A percentile compares a stretch with the other conserved stretches of the same genome.
phyloP scores from a whole-genome alignment of 2,888 invertebrate species.

The Melanophora roralis region DNA sequence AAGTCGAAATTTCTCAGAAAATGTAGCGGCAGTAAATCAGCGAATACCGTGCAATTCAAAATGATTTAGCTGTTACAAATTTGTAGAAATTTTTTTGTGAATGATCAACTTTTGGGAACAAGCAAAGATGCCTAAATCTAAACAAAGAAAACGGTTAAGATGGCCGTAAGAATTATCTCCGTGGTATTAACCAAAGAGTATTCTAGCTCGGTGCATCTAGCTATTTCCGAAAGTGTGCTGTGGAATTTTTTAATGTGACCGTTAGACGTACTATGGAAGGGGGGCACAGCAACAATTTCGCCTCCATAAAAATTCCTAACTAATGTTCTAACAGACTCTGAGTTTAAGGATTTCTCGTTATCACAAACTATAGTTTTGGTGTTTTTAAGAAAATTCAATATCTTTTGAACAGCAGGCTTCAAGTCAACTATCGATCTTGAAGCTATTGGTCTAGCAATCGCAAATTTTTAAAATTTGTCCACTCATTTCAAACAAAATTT shows the following conservation, averaged over 20 bases:
- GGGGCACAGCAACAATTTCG: slow-evolving; percentile 41
- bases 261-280: slow-evolving; percentile 50
- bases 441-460: slow-evolving; percentile 10
- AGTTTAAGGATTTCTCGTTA: slow-evolving; percentile 44
- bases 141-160: too few species aligned
- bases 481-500: slow-evolving; percentile 35
- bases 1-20: too few species aligned
- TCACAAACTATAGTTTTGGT: slow-evolving; percentile 45
- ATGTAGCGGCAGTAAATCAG: too few species aligned
- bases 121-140: too few species aligned
- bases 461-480: slow-evolving; percentile 53
- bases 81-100: too few species aligned
- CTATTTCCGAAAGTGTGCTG: slow-evolving; percentile 47
- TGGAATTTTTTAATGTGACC: slow-evolving; percentile 54
- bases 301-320: slow-evolving; percentile 31
- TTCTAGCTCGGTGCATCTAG: slow-evolving; percentile 42
- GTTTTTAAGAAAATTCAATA: slow-evolving; percentile 34
- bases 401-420: slow-evolving; percentile 20
- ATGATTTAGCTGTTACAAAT: too few species aligned
- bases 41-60: too few species aligned
- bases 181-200: slow-evolving; percentile 28
- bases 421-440: slow-evolving; percentile 35
- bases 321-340: slow-evolving; percentile 7
- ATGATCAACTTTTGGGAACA: too few species aligned
- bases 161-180: too few species aligned